These are phyloP conservation scores for Boulengeromyrus knoepffleri DNA, from an alignment of 2,113 vertebrate genomes.

Conservation along the genomic window DNA sequence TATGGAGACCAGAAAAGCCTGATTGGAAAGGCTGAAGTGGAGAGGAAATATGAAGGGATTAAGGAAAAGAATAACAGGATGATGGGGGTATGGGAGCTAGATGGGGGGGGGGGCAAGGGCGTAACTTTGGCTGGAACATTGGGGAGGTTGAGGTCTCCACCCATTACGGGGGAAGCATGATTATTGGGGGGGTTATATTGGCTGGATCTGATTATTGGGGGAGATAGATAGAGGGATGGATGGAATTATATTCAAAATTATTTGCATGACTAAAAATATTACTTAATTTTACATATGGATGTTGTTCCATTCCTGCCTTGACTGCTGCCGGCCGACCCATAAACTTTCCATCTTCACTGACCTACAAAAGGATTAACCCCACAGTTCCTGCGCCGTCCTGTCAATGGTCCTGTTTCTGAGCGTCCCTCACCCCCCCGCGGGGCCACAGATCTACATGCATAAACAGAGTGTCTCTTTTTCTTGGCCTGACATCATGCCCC, in stretches of 20 bases:
- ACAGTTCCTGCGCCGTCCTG: background rate
- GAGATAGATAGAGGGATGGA: background rate
- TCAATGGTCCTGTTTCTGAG: background rate
- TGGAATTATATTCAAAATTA: background rate
- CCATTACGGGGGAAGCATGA: too few relatives aligned
- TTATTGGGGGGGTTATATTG: too few relatives aligned
- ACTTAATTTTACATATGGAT: background rate
- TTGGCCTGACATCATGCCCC: slow-evolving; percentile 22
- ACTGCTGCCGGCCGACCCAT: background rate
- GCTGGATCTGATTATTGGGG: background rate
- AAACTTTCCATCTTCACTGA: background rate
- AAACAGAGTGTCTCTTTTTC: slow-evolving; percentile 30
- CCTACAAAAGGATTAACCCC: background rate
- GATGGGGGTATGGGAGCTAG: background rate
- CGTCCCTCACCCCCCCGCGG: background rate
- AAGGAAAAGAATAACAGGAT: background rate
- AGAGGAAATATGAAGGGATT: background rate
- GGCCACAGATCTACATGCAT: slow-evolving; percentile 14
- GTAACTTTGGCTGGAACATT: too few relatives aligned
- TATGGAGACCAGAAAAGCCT: background rate
- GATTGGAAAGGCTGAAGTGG: background rate
- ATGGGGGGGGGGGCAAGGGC: background rate
- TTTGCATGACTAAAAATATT: background rate
- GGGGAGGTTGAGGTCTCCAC: too few relatives aligned
- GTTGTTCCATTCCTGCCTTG: background rate